Evolutionary conservation across 2,888 invertebrate genomes (phyloP).

Genomic region (Oscheius onirici): DNA sequence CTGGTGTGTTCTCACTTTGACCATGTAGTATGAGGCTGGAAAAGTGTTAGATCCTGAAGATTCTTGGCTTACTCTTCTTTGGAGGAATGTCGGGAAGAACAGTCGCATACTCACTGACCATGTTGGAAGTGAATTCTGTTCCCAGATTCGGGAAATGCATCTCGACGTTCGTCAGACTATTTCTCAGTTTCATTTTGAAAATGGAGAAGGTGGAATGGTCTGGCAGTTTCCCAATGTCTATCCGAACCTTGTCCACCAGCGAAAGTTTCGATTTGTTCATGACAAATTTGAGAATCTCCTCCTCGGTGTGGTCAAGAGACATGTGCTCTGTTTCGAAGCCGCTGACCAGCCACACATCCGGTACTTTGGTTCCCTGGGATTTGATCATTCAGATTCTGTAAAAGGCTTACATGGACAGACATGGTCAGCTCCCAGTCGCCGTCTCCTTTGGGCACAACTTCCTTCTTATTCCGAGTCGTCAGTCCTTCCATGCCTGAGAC

Average conservation of each 20-base stretch:
- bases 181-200: constrained; percentile 57
- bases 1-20: constrained; percentile 14
- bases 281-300: constrained; percentile 9
- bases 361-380: constrained; percentile 29
- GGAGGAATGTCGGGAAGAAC: constrained; percentile 72
- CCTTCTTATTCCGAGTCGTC: constrained; percentile 54
- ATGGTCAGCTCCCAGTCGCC: constrained; percentile 54
- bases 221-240: constrained; percentile 25
- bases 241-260: constrained; percentile 33
- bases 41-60: background rate
- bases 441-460: constrained; percentile 27
- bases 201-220: constrained; percentile 8
- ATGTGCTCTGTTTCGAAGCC: constrained; percentile 2
- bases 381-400: background rate
- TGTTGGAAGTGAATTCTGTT: constrained; percentile 37
- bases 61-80: constrained; percentile 24
- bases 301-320: background rate
- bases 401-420: constrained; percentile 32
- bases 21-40: constrained; percentile 3
- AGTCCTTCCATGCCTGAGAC: constrained; percentile 53
- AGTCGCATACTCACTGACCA: constrained; percentile 72
- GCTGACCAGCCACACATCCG: constrained; percentile 17
- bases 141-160: constrained; percentile 56
- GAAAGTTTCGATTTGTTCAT: constrained; percentile 7
- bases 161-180: constrained; percentile 59